phyloP scores from a whole-genome alignment of 1,140 invertebrate genomes.

The Ylistrum balloti region DNA sequence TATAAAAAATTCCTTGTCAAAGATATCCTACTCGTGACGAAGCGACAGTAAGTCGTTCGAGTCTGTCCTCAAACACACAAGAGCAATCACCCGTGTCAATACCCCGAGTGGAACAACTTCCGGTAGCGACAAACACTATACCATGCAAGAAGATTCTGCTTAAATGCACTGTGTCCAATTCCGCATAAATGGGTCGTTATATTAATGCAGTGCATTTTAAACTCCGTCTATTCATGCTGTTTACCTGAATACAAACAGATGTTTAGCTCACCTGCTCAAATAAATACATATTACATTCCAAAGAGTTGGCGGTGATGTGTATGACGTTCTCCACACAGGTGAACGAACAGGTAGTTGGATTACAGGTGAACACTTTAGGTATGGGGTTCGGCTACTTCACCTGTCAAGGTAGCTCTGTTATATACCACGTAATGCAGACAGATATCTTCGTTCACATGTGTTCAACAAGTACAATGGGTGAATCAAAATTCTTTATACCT shows the following conservation, averaged over 20 bases:
- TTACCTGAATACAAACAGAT: background rate
- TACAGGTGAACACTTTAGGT: background rate
- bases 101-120: background rate
- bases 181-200: background rate
- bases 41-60: background rate
- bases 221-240: background rate
- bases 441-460: background rate
- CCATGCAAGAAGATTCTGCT: background rate
- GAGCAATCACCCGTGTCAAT: background rate
- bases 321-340: background rate
- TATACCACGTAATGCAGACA: background rate
- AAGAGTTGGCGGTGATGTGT: background rate
- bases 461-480: slow-evolving; percentile 7
- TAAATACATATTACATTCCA: background rate
- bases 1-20: background rate
- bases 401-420: background rate
- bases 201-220: background rate
- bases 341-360: background rate
- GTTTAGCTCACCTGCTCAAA: background rate
- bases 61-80: background rate
- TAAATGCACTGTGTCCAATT: background rate
- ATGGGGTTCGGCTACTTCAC: background rate
- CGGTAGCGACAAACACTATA: background rate
- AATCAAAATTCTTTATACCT: background rate
- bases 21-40: background rate